Evolutionary conservation across 64 coral and sea anemone genomes (phyloP).

Genomic region (Stichodactyla helianthus): DNA sequence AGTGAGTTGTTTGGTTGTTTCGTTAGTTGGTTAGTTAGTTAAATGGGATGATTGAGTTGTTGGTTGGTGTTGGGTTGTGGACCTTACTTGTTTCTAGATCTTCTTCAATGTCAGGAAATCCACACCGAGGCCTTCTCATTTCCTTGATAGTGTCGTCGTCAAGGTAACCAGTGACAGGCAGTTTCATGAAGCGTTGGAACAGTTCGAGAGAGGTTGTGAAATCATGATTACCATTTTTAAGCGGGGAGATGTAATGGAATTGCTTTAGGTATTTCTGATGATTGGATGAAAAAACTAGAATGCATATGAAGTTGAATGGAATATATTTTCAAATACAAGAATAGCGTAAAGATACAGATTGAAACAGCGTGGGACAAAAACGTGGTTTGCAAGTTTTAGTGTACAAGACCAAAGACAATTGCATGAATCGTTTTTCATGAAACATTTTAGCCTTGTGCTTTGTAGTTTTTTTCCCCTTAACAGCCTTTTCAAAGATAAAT

Average conservation of each 20-base stretch:
- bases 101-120: conserved; percentile 50
- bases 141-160: conserved; percentile 34
- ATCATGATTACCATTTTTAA: conserved; percentile 40
- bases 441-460: no score
- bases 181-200: conserved; percentile 23
- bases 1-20: no score
- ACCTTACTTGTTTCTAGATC: not conserved
- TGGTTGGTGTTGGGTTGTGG: no score
- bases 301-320: not conserved
- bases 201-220: conserved; percentile 19
- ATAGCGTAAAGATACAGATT: not conserved
- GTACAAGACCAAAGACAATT: no score
- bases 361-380: not conserved
- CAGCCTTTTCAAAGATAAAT: no score
- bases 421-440: no score
- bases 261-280: conserved; percentile 34
- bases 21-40: no score
- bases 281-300: not conserved
- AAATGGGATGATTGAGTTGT: no score
- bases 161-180: conserved; percentile 35
- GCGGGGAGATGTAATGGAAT: conserved; percentile 39
- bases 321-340: not conserved
- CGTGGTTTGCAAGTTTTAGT: no score
- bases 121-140: conserved; percentile 45
- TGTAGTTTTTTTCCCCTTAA: no score